Evolutionary conservation across 2,113 vertebrate genomes (phyloP), one percentile per base, ranked within the genome.

Genomic region (Campylomormyrus numenius): DNA sequence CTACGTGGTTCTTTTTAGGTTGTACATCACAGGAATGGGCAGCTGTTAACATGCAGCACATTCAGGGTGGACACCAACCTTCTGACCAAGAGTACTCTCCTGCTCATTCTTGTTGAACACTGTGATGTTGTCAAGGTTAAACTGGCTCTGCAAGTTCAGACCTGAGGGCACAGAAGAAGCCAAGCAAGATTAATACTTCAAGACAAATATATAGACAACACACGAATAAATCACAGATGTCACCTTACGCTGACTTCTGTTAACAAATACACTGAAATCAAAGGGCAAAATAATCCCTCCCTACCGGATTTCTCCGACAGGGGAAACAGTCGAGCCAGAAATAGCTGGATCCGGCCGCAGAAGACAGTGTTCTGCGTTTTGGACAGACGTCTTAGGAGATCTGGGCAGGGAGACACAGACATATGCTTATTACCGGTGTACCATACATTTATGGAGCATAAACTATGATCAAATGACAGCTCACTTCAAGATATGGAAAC

Each of bases 281-380:
- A 48, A 52, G 27, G 24, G 39, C 53, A 56, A 15, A 45, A 2
- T 11, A 45, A 53, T 2, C 17, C 52, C 42, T 45, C 88, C 94
- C 95, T 92, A 99, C 98, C 98, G 92, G 98, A 99, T 91, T 99
- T 99, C 92, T 99, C 98, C 17, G 98, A 99, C 90, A 99, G 95
- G 0, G 98, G 98, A 93, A 99, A 99, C 91, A 99, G 96, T 2
- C 98, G 97, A 46, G 98, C 98, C 92, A 99, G 94, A 93, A 99
- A 99, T 2, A 99, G 97, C 48, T 99, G 98, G 93, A 99, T 99
- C 93, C 98, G 95, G 91, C 98, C 98, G 94, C 98, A 99, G 93
- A 99, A 99, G 1, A 99, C 98, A 0, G 98, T 99, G 90, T 99
- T 99, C 94, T 99, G 98, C 80, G 98, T 98, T 94, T 99, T 99